Conservation (phyloP, 2,888 invertebrate genomes). For the Conops quadrifasciatus region DNA sequence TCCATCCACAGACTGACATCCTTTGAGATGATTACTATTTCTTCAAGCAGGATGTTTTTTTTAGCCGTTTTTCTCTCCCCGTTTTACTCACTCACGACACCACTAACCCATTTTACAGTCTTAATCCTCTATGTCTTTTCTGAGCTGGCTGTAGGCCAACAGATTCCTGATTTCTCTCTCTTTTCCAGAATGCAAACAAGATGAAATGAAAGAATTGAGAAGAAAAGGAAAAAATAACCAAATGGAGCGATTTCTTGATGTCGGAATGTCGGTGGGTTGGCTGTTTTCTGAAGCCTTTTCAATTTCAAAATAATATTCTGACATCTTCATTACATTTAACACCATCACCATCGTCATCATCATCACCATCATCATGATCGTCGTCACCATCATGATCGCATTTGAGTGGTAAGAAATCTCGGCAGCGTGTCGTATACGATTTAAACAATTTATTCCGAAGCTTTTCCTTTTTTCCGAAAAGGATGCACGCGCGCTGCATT, state of each 20-base stretch:
- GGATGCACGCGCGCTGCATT: constrained; percentile 36
- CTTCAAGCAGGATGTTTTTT: constrained; percentile 7
- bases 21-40: not conserved
- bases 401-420: not conserved
- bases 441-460: not conserved
- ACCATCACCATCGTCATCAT: constrained; percentile 12
- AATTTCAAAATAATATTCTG: constrained; percentile 26
- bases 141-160: no score
- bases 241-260: constrained; percentile 13
- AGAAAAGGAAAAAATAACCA: not conserved
- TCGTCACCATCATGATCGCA: not conserved
- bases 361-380: not conserved
- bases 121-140: no score
- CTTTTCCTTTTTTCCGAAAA: constrained; percentile 26
- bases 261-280: constrained; percentile 17
- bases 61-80: not conserved
- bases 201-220: not conserved
- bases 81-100: not conserved
- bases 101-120: no score
- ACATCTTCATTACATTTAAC: constrained; percentile 25
- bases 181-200: no score
- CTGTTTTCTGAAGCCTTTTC: constrained; percentile 15
- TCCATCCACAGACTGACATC: not conserved
- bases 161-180: no score
- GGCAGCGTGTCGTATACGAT: not conserved